Evolutionary conservation across 1,140 invertebrate species (phyloP), one percentile per base, ranked within the genome.

Genomic region (Formica exsecta): DNA sequence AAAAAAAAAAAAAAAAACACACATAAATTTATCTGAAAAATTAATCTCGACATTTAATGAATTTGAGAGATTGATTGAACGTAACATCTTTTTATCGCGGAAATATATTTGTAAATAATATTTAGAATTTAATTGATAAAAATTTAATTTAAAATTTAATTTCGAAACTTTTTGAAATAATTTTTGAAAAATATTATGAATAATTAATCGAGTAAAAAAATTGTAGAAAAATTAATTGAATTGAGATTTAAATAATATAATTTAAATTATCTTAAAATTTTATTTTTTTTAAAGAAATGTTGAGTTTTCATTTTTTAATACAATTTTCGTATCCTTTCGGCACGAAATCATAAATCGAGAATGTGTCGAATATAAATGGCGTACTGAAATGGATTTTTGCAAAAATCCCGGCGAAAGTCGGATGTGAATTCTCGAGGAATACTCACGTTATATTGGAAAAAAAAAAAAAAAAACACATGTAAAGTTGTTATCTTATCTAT

Each of bases 381-480:
- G 6, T 4, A 29, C 7, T 13, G 44, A 68, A 79, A 79, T 79
- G 64, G 64, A 70, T 70, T 80, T 70, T 66, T 25, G 16, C 29
- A 22, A 38, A 57, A 54, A 74, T 70, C 70, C 44, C 71, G 13
- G 29, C 76, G 44, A 41, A 80, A 80, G 77, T 71, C 64, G 57
- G 32, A 57, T 36, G 65, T 44, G 77, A 68, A 80, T 80, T 79
- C 65, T 19, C 76, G 9, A 71, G 65, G 48, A 70, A 80, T 70
- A 80, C 11, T 25, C 13, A 22, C 44, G 32, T 57, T 79, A 79
- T 80, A 71, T 80, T 57, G 48, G 77, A n/a, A n/a, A n/a, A n/a
- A n/a, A n/a, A n/a, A n/a, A n/a, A n/a, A 29, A 38, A 61, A 25
- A 54, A 77, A 1, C 7, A 4, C 41, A 44, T 65, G 1, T 36